Base-by-base conservation (phyloP, 2,888 invertebrate genomes). In the Lottia scabra region DNA sequence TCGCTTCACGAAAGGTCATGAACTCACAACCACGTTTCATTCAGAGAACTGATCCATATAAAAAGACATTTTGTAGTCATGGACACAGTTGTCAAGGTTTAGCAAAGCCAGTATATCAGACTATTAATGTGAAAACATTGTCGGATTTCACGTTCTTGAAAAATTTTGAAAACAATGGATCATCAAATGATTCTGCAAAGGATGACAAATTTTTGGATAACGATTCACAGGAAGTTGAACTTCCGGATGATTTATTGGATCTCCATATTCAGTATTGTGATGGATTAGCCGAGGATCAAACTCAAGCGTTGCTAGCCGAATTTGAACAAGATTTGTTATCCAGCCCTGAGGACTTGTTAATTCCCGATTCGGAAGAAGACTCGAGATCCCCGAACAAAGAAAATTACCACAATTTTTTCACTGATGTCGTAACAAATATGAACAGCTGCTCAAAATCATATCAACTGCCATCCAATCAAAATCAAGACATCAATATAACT, bases 171-270 rank as follows among this genome's bases (percentile, higher is more conserved):
- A 38, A 38, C 10, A 19, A 19, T 23, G 19, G 4, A n/a, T 19
- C n/a, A 19, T 6, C 63, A 38, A 27, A 44, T 43, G 19, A 30
- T n/a, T 13, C 65, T 4, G 45, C 43, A 19, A 23, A 43, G 16
- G 19, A 44, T 45, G 19, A n/a, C 19, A 43, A 19, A 30, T 63
- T 23, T n/a, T n/a, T 16, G 6, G n/a, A 43, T n/a, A 30, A 48
- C 19, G 38, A 56, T 12, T 19, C 67, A 1, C 67, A 27, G 6
- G 56, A 56, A 56, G 23, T 19, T 3, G 19, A 56, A 10, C 65
- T 79, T 26, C 75, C 79, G 3, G 79, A 79, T 26, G 79, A 79
- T 45, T 48, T 79, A 45, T 65, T 79, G 63, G 79, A 79, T 43
- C 68, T 79, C 63, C 77, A 74, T 46, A 74, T 79, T 71, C 75